phyloP scores from a whole-genome alignment of 1,140 invertebrate genomes.

The Solenopsis invicta region DNA sequence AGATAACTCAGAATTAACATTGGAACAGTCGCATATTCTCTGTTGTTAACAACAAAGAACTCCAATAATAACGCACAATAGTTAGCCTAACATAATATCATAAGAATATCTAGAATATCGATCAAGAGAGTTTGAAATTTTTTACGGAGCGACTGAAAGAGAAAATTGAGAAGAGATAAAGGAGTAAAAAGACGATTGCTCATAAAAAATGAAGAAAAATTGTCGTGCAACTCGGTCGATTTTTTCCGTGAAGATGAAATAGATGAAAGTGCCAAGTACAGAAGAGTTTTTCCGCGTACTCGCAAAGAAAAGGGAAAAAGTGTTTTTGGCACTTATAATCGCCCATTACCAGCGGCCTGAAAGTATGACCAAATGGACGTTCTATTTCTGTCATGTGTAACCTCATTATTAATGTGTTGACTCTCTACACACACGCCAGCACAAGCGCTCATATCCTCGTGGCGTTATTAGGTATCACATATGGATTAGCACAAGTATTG shows the following conservation, averaged over 20 bases:
- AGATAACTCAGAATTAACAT: conserved; percentile 7
- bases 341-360: conserved; percentile 4
- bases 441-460: neutral
- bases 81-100: too few relatives aligned
- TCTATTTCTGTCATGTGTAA: conserved; percentile 13
- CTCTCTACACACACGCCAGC: conserved; percentile 8
- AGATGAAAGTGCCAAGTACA: neutral
- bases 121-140: neutral
- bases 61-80: neutral
- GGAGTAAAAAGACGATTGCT: neutral
- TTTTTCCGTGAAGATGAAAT: neutral
- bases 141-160: neutral
- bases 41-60: neutral
- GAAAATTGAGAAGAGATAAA: neutral
- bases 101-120: neutral
- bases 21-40: neutral
- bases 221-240: conserved; percentile 15
- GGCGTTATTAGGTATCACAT: conserved; percentile 26
- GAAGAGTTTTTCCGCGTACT: neutral
- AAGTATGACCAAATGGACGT: conserved; percentile 14
- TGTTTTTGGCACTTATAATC: conserved; percentile 15
- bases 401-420: conserved; percentile 46
- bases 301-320: neutral
- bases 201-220: neutral
- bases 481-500: conserved; percentile 38